Conservation (phyloP, 2,113 vertebrate species). For the Xyliphius kryptos region DNA sequence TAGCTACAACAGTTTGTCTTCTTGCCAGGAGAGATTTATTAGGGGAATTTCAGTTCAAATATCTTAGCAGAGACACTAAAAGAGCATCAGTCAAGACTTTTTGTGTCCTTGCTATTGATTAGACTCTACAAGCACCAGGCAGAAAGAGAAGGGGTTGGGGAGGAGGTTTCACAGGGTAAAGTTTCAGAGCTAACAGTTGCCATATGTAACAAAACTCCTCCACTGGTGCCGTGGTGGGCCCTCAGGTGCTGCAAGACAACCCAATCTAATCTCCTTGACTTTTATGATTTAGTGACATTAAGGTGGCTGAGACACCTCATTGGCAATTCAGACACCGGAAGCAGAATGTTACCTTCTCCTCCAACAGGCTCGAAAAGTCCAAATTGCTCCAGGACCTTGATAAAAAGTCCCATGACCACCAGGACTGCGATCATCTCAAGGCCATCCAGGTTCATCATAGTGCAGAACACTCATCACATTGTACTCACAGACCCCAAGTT, state of each 20-base stretch:
- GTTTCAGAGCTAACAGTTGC: slow-evolving; percentile 56
- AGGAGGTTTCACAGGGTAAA: slow-evolving; percentile 53
- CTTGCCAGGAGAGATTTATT: too few species aligned
- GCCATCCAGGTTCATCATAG: slow-evolving; percentile 94
- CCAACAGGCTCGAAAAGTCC: slow-evolving; percentile 87
- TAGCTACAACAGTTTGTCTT: too few species aligned
- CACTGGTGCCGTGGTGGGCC: slow-evolving; percentile 34
- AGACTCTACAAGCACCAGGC: slow-evolving; percentile 59
- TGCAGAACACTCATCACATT: slow-evolving; percentile 49
- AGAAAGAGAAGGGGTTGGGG: slow-evolving; percentile 46
- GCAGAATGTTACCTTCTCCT: slow-evolving; percentile 76
- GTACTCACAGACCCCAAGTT: slow-evolving; percentile 5
- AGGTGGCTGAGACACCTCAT: slow-evolving; percentile 6
- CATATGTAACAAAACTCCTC: slow-evolving; percentile 51
- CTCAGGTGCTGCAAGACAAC: too few species aligned
- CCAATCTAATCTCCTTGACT: too few species aligned
- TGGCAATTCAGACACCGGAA: background rate
- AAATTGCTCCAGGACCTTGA: slow-evolving; percentile 95
- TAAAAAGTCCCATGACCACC: slow-evolving; percentile 90
- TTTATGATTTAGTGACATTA: too few species aligned
- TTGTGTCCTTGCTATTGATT: slow-evolving; percentile 62
- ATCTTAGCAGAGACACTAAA: slow-evolving; percentile 49
- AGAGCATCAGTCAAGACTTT: slow-evolving; percentile 57
- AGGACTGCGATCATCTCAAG: slow-evolving; percentile 97
- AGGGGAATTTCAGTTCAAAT: slow-evolving; percentile 37